Base-by-base conservation (phyloP, 2,888 invertebrate genomes). In the Sesia apiformis region DNA sequence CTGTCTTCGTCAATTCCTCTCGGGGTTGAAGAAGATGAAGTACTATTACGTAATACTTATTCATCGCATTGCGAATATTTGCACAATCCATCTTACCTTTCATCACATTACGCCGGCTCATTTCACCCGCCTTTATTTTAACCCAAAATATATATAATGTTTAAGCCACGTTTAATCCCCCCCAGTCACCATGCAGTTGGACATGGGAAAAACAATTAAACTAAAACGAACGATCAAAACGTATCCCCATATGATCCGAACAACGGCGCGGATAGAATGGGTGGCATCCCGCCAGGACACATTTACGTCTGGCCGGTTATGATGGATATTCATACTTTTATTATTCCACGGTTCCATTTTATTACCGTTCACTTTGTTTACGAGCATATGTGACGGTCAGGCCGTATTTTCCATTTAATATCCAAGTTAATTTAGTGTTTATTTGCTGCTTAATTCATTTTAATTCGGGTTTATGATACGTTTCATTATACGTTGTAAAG, bases 261-360 rank as follows among this genome's bases (percentile, higher is more conserved):
- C 23, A 46, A 1, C 5, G 5, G 65, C 63, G 60, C 60, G 63
- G 65, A 67, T 69, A 66, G 67, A 75, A 76, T 72, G 73, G 71
- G 67, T 75, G 74, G 75, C 74, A 70, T 75, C 74, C 74, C 72
- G 79, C 74, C 75, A 75, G 73, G 63, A 61, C 66, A 60, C 79
- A 80, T 78, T 81, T 72, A 75, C 71, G 78, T 79, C 79, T 78
- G 75, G 66, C 61, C 67, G 62, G 67, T 75, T 72, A 76, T 78
- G 75, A 78, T 80, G 76, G 72, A 76, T 79, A 79, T 83, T 81
- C 76, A 70, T 77, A 81, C 84, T 77, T 82, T 76, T 78, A 81
- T 81, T 76, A 71, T 72, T 23, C 1, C 3, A 46, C n/a, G n/a
- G 46, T 46, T 43, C 46, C 46, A 46, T 23, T 46, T 46, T 46